A percentile compares a stretch with the other conserved stretches of the same genome.
Conservation (phyloP, 2,113 vertebrate species). For the Plecturocebus donacophilus region DNA sequence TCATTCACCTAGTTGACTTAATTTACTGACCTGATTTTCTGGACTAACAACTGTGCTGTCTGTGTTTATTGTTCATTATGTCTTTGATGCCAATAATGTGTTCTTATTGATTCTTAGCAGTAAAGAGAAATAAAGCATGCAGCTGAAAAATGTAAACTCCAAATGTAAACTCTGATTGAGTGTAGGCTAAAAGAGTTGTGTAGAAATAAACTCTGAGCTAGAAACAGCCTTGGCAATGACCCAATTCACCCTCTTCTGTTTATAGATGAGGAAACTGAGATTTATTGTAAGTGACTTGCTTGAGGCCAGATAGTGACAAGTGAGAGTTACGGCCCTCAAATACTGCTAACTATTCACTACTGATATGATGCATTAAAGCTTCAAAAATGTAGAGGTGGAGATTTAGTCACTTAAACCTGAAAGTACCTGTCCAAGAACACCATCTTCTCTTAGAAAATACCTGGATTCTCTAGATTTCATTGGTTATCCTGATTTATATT, state of each 20-base stretch:
- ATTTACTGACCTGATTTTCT: conserved; percentile 40
- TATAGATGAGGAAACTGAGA: not conserved
- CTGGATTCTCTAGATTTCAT: not conserved
- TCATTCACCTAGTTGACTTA: not conserved
- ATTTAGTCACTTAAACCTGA: not conserved
- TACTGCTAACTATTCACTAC: not conserved
- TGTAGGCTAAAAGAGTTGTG: not conserved
- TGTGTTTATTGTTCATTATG: not conserved
- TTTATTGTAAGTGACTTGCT: conserved; percentile 22
- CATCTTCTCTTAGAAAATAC: not conserved
- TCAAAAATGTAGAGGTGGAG: not conserved
- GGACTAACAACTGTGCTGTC: not conserved
- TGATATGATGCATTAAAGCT: not conserved
- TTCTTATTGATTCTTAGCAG: too few species aligned
- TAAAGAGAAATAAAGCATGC: too few species aligned
- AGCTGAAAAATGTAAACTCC: not conserved
- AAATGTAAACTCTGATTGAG: not conserved
- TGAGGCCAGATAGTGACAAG: not conserved
- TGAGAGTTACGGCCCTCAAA: not conserved
- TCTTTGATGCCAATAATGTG: not conserved
- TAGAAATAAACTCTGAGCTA: not conserved
- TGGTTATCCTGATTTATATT: not conserved
- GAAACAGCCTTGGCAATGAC: not conserved
- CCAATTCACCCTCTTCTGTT: not conserved
- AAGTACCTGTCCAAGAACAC: not conserved